Evolutionary conservation across 2,888 invertebrate species (phyloP).

Genomic region (Myathropa florea): DNA sequence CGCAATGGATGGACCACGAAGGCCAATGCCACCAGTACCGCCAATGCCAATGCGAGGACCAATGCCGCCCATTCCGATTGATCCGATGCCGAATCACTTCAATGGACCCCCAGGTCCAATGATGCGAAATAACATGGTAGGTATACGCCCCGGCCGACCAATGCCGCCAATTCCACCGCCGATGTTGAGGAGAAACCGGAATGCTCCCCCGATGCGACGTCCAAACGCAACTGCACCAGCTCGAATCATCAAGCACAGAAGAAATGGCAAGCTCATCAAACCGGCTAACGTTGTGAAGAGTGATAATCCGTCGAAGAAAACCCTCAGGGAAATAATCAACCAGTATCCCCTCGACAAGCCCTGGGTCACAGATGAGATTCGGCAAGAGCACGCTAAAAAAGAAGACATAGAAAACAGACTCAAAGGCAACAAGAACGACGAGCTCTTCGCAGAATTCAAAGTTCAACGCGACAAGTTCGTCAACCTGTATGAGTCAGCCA

Average conservation of each 20-base stretch:
- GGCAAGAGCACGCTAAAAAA: constrained; percentile 82
- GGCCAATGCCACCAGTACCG: constrained; percentile 73
- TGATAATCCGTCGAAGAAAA: constrained; percentile 74
- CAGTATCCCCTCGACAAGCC: constrained; percentile 82
- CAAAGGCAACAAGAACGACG: constrained; percentile 81
- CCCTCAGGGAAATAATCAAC: constrained; percentile 78
- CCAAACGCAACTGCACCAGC: constrained; percentile 72
- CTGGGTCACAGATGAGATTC: constrained; percentile 83
- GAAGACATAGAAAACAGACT: constrained; percentile 82
- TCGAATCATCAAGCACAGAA: constrained; percentile 75
- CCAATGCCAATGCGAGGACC: constrained; percentile 72
- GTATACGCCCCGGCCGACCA: constrained; percentile 66
- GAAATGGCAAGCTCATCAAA: constrained; percentile 75
- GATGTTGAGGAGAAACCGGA: constrained; percentile 67
- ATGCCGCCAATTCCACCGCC: constrained; percentile 74
- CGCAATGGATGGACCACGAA: constrained; percentile 59
- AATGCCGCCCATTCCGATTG: constrained; percentile 68
- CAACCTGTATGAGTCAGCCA: constrained; percentile 82
- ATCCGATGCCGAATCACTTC: constrained; percentile 62
- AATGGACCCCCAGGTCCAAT: constrained; percentile 72
- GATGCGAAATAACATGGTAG: constrained; percentile 72
- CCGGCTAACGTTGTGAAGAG: constrained; percentile 74
- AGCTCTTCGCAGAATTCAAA: constrained; percentile 83
- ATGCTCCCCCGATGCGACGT: constrained; percentile 70
- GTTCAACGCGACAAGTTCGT: constrained; percentile 83